A percentile compares a stretch with the other conserved stretches of the same genome.
These are phyloP conservation scores for Meles meles DNA, from an alignment of 2,113 vertebrate species.

Conservation along the genomic window DNA sequence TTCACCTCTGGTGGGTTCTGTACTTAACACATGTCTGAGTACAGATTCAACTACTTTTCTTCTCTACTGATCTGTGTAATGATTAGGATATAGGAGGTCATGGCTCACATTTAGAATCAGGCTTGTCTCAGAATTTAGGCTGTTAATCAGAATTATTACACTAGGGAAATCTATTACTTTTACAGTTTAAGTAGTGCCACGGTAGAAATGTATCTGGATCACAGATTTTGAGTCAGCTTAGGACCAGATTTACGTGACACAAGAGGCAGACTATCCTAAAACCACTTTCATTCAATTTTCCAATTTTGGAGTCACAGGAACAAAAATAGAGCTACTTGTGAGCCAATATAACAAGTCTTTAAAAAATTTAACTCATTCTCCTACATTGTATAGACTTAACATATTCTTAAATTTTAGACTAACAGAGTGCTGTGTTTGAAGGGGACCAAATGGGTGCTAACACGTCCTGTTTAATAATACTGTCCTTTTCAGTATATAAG, in stretches of 20 bases:
- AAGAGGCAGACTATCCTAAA: neutral
- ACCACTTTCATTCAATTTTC: neutral
- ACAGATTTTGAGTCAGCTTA: neutral
- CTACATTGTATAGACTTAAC: neutral
- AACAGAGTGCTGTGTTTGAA: neutral
- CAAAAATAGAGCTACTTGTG: neutral
- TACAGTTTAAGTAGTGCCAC: neutral
- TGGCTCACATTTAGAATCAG: slow-evolving; percentile 48
- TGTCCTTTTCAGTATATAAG: neutral
- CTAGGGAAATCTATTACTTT: neutral
- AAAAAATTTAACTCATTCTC: neutral
- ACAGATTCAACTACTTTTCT: slow-evolving; percentile 64
- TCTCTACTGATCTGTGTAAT: slow-evolving; percentile 57
- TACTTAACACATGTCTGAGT: slow-evolving; percentile 33
- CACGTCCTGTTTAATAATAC: neutral
- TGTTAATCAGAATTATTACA: slow-evolving; percentile 57
- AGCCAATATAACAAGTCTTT: neutral
- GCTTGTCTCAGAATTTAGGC: slow-evolving; percentile 7
- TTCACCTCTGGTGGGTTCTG: slow-evolving; percentile 26
- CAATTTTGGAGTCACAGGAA: slow-evolving; percentile 19
- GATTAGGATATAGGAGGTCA: slow-evolving; percentile 46
- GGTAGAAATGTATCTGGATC: neutral
- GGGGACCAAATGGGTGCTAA: neutral
- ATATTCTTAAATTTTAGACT: neutral
- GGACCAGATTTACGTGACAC: neutral